Conservation (phyloP, 2,888 invertebrate genomes). For the Hirtodrosophila cameraria region DNA sequence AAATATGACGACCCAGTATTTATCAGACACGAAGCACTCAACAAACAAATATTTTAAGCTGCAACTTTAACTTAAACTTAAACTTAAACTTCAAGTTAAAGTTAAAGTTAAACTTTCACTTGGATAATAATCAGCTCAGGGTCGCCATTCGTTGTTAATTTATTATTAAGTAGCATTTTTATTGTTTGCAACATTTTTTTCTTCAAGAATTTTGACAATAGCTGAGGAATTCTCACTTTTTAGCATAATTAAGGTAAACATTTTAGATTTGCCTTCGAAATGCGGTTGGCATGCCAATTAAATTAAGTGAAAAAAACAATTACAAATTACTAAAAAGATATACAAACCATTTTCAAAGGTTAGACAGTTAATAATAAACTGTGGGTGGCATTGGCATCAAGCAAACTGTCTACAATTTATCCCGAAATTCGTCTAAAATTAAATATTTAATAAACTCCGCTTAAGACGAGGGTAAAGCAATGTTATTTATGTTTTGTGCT, state of each 20-base stretch:
- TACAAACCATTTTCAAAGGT: constrained; percentile 10
- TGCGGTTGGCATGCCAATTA: constrained; percentile 58
- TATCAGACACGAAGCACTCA: no score
- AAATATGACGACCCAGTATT: no score
- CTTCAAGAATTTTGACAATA: constrained; percentile 56
- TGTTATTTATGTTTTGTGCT: no score
- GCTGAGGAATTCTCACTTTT: constrained; percentile 62
- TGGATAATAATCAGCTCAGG: constrained; percentile 28
- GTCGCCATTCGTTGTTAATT: constrained; percentile 49
- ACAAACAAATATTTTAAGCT: constrained; percentile 13
- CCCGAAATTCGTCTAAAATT: constrained; percentile 56
- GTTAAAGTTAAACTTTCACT: constrained; percentile 65
- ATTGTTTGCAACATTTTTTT: constrained; percentile 55
- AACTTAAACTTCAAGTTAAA: constrained; percentile 9
- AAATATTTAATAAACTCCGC: constrained; percentile 64
- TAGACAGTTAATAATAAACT: neutral
- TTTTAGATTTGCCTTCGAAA: no score
- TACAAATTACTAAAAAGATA: constrained; percentile 33
- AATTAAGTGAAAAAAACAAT: constrained; percentile 70
- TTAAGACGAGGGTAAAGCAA: constrained; percentile 46
- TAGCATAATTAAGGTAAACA: constrained; percentile 54
- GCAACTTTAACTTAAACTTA: constrained; percentile 1
- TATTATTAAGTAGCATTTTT: constrained; percentile 20
- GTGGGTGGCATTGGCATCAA: no score
- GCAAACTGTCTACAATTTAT: no score